Base-by-base conservation (phyloP, 2,113 vertebrate species). In the Galemys pyrenaicus region DNA sequence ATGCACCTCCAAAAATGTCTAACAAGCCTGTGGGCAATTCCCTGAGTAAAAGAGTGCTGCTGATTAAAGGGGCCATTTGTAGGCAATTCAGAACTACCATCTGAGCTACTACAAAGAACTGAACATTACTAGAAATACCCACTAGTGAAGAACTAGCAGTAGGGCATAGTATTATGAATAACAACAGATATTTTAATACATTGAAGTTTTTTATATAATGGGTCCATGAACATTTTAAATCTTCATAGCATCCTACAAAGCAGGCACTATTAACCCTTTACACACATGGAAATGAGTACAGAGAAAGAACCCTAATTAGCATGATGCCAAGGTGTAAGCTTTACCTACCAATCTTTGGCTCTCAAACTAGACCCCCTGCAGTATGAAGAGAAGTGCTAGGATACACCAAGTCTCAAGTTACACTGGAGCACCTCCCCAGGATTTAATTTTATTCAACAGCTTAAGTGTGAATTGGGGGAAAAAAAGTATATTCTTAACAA, bases 1-100 rank as follows among this genome's bases (percentile, higher is more conserved):
- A 95, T 68, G 44, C 15, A 84, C 16, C 79, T 95, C 41, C 56
- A 51, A 80, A 96, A 82, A 87, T 30, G 54, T 17, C 78, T 70
- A 35, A 46, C 7, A 37, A 82, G 35, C 75, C 74, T 39, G 26
- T 41, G 51, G 70, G 64, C 46, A 91, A 77, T 30, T 41, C 46
- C 41, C 80, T 85, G 56, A 9, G 39, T 2, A 39, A 32, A 70
- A 90, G 19, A 68, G 70, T 60, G 64, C 4, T 4, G n/a, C 44
- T 80, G 58, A 62, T 49, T 71, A 90, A 90, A 87, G 79, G 3
- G 51, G 65, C 35, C 89, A 81, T 78, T 67, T 67, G 39, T 39
- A 94, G 77, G 26, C 82, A 85, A 90, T 65, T 92, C 75, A 82
- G 65, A 88, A 88, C 35, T 58, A 74, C 54, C 54, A 77, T 65